Evolutionary conservation across 2,888 invertebrate genomes (phyloP), one percentile per base, ranked within the genome.

Genomic region (Tridacna crocea): DNA sequence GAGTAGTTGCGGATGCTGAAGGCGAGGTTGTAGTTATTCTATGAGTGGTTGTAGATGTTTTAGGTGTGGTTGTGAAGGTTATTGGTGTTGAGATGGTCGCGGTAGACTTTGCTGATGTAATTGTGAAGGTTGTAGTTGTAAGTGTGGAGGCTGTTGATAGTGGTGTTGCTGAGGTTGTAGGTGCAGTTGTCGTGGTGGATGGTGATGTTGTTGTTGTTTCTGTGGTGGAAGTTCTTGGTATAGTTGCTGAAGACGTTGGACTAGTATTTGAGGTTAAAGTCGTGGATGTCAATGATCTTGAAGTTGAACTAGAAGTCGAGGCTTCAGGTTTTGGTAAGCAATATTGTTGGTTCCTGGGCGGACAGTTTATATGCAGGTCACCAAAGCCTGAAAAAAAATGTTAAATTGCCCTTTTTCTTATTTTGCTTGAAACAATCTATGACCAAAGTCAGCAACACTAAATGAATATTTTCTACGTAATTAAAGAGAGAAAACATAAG

Each of bases 311-410:
- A n/a, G 61, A n/a, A 22, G 61, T 13, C n/a, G 61, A 13, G n/a
- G n/a, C 22, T 24, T 12, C n/a, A 60, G 61, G 36, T 36, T 36
- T 36, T 36, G 36, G 51, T 70, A 24, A 26, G 22, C 70, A 70
- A 51, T 51, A 51, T 13, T 24, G 10, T 24, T 70, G 51, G 8
- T n/a, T 12, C 13, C 8, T 70, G 0, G 70, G 26, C 4, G 70
- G 70, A 51, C 70, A 70, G 46, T 70, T 47, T 46, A 70, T 70
- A 24, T 47, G 46, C 68, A 68, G 68, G 12, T n/a, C 27, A n/a
- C n/a, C 46, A 17, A 46, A 36, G 22, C 68, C 68, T 68, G 68
- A 15, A 12, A 68, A 47, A 2, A 68, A 68, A 68, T 10, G 2
- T 63, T 10, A n/a, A 63, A 63, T n/a, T 63, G 3, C 2, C 13